These are phyloP conservation scores for Coreoperca whiteheadi DNA, from an alignment of 2,113 vertebrate genomes.

Conservation along the genomic window DNA sequence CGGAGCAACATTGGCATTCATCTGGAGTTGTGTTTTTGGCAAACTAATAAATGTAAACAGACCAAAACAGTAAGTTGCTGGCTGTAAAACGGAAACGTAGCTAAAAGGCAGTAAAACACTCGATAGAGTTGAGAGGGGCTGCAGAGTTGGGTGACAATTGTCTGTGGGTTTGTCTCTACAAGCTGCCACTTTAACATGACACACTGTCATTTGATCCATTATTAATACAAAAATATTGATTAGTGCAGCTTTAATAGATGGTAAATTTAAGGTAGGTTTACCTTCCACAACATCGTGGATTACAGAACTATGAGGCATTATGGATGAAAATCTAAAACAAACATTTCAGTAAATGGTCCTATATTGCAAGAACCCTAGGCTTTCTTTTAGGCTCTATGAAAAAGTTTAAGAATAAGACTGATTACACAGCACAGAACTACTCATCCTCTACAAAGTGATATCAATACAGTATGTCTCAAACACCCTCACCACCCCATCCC, in stretches of 20 bases:
- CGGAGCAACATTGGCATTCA: not conserved
- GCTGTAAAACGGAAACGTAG: not conserved
- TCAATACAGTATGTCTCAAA: constrained; percentile 39
- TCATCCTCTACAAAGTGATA: constrained; percentile 35
- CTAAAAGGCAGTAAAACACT: not conserved
- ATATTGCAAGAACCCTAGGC: not conserved
- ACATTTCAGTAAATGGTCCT: not conserved
- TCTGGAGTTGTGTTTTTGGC: not conserved
- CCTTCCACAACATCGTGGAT: not conserved
- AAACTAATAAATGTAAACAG: not conserved
- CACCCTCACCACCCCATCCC: constrained; percentile 1
- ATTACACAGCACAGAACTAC: constrained; percentile 20
- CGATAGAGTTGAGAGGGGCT: too few species aligned
- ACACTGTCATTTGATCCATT: not conserved
- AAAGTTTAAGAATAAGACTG: not conserved
- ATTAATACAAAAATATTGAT: not conserved
- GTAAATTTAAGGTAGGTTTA: not conserved
- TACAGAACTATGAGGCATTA: not conserved
- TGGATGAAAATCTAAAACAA: not conserved
- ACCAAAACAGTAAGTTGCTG: not conserved
- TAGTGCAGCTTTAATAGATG: not conserved
- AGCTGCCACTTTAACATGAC: not conserved
- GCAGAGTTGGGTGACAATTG: not conserved
- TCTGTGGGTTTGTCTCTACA: not conserved
- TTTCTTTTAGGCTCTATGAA: not conserved